Base-by-base conservation (phyloP, 2,888 invertebrate species). In the Pocota personata region DNA sequence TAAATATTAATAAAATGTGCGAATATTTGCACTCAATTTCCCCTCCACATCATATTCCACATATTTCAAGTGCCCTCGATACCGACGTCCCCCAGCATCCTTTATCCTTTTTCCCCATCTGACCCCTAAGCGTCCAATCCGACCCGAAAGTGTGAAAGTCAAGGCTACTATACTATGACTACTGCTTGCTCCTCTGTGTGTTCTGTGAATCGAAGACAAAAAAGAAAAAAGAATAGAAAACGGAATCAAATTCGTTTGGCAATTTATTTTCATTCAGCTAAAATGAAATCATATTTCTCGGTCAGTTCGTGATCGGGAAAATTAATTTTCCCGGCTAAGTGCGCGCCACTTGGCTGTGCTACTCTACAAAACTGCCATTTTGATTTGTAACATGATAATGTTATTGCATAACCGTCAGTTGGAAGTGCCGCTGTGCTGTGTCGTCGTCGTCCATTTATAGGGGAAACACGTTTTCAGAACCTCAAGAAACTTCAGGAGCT, bases 1-100 rank as follows among this genome's bases (percentile, higher is more conserved):
- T 84, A 84, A 84, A 84, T 84, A 84, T 84, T 80, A 84, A 84
- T 84, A 84, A 84, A 84, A 80, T 84, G 84, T 84, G 84, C 75
- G 84, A 80, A 84, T 80, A 80, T 80, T 84, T 84, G 75, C 69
- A 84, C 80, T 76, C 80, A 80, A 71, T 84, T 84, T 71, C 58
- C 71, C 48, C 58, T 58, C 71, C 58, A 71, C 79, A 55, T 62
- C 66, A 58, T 48, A 69, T 67, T 66, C 66, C 72, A 73, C 67
- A 75, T 75, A 80, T 80, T 60, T 73, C 58, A 67, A 60, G 57
- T 64, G 64, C 40, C 69, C 55, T 43, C 62, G 35, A 60, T 77
- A 37, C 66, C 30, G 16, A 73, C 27, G 19, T 30, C 50, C 32
- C 32, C 40, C 43, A 46, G n/a, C 32, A 46, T 62, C 14, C 71